A percentile compares a stretch with the other conserved stretches of the same genome.
Evolutionary conservation across 2,888 invertebrate genomes (phyloP).

Genomic region (Cantharis rufa): DNA sequence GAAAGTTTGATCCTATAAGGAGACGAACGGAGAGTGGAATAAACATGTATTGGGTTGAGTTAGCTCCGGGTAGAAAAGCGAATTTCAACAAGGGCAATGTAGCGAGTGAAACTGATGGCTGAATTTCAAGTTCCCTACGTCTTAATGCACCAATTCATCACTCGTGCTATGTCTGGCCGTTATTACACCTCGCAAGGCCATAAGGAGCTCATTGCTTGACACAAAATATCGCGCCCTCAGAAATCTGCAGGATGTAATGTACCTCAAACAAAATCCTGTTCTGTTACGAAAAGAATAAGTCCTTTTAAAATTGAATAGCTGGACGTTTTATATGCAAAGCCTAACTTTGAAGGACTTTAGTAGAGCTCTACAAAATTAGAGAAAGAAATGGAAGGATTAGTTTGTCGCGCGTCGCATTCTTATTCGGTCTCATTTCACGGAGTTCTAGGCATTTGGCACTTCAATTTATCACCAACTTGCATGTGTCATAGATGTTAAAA

Average conservation of each 20-base stretch:
- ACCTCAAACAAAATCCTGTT: slow-evolving; percentile 26
- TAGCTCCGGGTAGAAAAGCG: slow-evolving; percentile 25
- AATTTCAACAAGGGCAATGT: slow-evolving; percentile 44
- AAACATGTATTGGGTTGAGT: slow-evolving; percentile 37
- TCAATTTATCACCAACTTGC: slow-evolving; percentile 47
- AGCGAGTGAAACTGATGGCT: slow-evolving; percentile 53
- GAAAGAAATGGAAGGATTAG: slow-evolving; percentile 54
- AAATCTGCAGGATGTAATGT: slow-evolving; percentile 24
- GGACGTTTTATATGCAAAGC: slow-evolving; percentile 54
- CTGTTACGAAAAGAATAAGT: slow-evolving; percentile 22
- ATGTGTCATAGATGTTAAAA: slow-evolving; percentile 40
- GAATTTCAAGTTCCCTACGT: slow-evolving; percentile 53
- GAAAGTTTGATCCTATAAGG: slow-evolving; percentile 27
- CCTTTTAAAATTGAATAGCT: slow-evolving; percentile 48
- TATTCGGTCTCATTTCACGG: slow-evolving; percentile 53
- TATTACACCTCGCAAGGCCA: slow-evolving; percentile 38
- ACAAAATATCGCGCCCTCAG: slow-evolving; percentile 27
- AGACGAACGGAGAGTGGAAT: slow-evolving; percentile 19
- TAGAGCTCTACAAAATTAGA: slow-evolving; percentile 52
- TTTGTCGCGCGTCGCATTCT: slow-evolving; percentile 51
- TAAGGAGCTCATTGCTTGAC: slow-evolving; percentile 20
- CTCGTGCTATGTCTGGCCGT: slow-evolving; percentile 46
- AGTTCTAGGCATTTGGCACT: slow-evolving; percentile 47
- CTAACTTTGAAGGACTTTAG: slow-evolving; percentile 50
- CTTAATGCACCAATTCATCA: slow-evolving; percentile 54